These are phyloP conservation scores for Heliconius congener DNA, from an alignment of 1,140 invertebrate species.

Conservation along the genomic window DNA sequence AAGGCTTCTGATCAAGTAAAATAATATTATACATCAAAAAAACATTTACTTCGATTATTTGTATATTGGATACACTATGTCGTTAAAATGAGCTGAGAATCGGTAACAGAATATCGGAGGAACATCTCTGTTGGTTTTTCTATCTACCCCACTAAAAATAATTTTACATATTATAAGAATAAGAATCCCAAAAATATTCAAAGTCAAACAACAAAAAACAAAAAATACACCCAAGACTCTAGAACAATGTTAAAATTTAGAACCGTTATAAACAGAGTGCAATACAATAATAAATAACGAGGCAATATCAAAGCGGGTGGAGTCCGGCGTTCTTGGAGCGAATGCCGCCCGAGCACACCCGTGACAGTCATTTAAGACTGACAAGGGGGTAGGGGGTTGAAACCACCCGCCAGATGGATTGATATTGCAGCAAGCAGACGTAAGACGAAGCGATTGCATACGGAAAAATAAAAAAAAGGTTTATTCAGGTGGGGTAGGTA, in stretches of 20 bases:
- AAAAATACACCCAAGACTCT: neutral
- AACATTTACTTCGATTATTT: too few species aligned
- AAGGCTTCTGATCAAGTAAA: neutral
- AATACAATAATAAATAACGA: constrained; percentile 72
- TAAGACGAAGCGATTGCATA: constrained; percentile 76
- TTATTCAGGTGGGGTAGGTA: constrained; percentile 29
- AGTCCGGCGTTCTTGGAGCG: constrained; percentile 64
- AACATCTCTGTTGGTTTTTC: too few species aligned
- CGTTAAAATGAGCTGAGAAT: too few species aligned
- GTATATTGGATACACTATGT: too few species aligned
- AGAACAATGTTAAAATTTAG: constrained; percentile 48
- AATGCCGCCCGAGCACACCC: constrained; percentile 67
- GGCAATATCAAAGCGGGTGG: constrained; percentile 63
- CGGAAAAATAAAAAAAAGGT: constrained; percentile 46
- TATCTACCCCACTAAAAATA: too few species aligned
- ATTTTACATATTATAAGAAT: too few species aligned
- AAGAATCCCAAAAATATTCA: neutral
- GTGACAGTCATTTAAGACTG: constrained; percentile 80
- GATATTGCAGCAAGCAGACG: constrained; percentile 76
- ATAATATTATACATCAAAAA: too few species aligned
- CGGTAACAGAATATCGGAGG: too few species aligned
- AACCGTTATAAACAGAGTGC: constrained; percentile 46
- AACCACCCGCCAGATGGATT: constrained; percentile 74
- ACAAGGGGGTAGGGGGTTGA: constrained; percentile 54
- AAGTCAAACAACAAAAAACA: neutral